phyloP scores from a whole-genome alignment of 2,113 vertebrate species.

The Dendropsophus ebraccatus region DNA sequence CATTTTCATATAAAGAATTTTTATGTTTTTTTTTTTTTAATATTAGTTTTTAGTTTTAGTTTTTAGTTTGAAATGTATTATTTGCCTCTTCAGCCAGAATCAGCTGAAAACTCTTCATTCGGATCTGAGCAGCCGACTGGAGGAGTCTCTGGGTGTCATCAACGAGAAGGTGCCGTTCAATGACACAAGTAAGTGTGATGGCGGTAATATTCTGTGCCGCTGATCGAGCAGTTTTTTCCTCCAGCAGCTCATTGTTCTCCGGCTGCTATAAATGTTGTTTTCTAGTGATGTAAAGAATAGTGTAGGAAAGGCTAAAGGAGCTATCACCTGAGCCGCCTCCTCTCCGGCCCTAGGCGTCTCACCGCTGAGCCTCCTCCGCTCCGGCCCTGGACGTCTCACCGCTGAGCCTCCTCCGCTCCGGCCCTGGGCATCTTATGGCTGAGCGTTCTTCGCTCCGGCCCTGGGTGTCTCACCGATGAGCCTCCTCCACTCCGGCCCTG shows the following conservation, averaged over 20 bases:
- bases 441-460: too few species aligned
- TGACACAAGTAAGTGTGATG: constrained; percentile 90
- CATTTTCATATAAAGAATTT: too few species aligned
- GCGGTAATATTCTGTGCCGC: not conserved
- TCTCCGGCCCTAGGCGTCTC: not conserved
- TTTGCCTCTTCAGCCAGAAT: constrained; percentile 83
- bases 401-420: too few species aligned
- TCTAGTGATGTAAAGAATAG: not conserved
- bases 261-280: not conserved
- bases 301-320: not conserved
- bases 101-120: constrained; percentile 90
- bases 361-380: too few species aligned
- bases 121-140: constrained; percentile 90
- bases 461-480: too few species aligned
- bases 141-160: constrained; percentile 91
- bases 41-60: not conserved
- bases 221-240: not conserved
- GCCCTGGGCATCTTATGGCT: too few species aligned
- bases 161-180: constrained; percentile 99
- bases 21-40: too few species aligned
- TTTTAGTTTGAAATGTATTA: not conserved
- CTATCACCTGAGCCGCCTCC: not conserved
- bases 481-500: too few species aligned
- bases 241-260: not conserved
- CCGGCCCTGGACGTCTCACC: too few species aligned